A percentile compares a stretch with the other conserved stretches of the same genome.
Conservation (phyloP, 2,797 vertebrate species). For the Chiloscyllium punctatum region DNA sequence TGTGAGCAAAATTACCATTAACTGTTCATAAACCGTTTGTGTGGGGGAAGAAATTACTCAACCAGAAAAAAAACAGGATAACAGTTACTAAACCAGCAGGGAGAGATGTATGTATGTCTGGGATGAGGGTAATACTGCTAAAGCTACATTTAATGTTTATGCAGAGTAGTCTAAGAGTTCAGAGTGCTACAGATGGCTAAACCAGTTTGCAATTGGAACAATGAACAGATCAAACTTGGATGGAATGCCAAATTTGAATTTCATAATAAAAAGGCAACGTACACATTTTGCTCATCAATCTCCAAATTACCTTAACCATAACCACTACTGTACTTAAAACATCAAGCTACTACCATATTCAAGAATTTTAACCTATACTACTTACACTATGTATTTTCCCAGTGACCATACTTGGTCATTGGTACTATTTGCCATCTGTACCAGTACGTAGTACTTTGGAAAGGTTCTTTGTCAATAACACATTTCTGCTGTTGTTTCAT, state of each 20-base stretch:
- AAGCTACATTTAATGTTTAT: not conserved
- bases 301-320: not conserved
- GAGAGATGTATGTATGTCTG: not conserved
- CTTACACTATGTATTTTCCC: not conserved
- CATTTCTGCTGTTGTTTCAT: too few relatives aligned
- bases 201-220: not conserved
- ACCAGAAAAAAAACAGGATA: not conserved
- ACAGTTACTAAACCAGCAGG: not conserved
- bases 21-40: not conserved
- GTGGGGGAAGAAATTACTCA: not conserved
- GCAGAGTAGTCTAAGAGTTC: not conserved
- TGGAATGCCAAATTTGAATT: not conserved
- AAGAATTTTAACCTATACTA: too few relatives aligned
- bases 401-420: too few relatives aligned
- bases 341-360: too few relatives aligned
- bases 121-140: not conserved
- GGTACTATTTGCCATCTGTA: too few relatives aligned
- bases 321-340: not conserved
- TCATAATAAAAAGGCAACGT: not conserved
- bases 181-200: not conserved
- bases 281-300: not conserved
- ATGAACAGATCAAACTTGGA: not conserved
- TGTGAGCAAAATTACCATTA: not conserved
- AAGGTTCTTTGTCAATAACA: too few relatives aligned
- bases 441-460: too few relatives aligned